Evolutionary conservation across 2,888 invertebrate species (phyloP).

Genomic region (Notodonta dromedarius): DNA sequence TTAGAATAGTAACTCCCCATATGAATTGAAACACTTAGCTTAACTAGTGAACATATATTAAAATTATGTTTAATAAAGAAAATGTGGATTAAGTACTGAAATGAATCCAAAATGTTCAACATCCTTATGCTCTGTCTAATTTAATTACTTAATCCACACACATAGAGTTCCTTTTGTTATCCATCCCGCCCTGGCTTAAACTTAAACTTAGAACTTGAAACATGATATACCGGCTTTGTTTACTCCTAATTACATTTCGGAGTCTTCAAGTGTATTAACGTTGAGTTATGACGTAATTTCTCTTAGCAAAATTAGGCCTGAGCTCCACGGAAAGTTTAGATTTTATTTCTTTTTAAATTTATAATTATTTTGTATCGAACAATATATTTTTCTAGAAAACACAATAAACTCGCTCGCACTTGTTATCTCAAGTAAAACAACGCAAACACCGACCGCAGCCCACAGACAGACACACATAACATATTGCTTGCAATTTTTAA

Average conservation of each 20-base stretch:
- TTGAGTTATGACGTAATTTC: background rate
- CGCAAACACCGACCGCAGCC: constrained; percentile 1
- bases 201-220: constrained; percentile 1
- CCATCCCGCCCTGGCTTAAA: background rate
- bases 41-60: no score
- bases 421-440: background rate
- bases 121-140: no score
- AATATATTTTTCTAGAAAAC: no score
- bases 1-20: no score
- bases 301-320: background rate
- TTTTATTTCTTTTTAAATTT: background rate
- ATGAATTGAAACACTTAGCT: no score
- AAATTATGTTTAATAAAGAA: no score
- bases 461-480: background rate
- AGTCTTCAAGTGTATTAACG: constrained; percentile 2
- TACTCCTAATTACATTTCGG: constrained; percentile 4
- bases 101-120: no score
- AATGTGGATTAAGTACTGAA: no score
- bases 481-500: background rate
- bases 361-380: background rate
- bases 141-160: no score
- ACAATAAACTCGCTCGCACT: background rate
- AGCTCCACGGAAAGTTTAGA: no score
- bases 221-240: constrained; percentile 4
- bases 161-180: background rate